These are phyloP conservation scores for Teleogryllus occipitalis DNA, from an alignment of 1,140 invertebrate species.

Conservation along the genomic window DNA sequence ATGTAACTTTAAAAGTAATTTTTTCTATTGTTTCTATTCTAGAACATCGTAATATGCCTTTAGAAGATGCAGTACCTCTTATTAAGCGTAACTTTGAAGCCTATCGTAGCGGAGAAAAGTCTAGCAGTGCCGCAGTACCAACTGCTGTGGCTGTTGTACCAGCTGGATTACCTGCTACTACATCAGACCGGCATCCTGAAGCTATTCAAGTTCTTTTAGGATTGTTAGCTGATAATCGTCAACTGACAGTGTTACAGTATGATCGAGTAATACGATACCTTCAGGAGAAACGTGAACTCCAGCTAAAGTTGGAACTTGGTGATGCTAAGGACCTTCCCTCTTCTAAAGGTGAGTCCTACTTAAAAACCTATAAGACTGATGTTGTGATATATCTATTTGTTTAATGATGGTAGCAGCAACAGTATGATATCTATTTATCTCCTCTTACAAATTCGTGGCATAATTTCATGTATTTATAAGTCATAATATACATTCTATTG, in stretches of 20 bases:
- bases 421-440: too few species aligned
- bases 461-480: too few species aligned
- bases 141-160: constrained; percentile 19
- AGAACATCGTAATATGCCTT: constrained; percentile 91
- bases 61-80: constrained; percentile 79
- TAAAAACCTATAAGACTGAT: too few species aligned
- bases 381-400: too few species aligned
- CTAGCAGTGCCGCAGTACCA: constrained; percentile 24
- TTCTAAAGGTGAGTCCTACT: neutral
- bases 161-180: constrained; percentile 35
- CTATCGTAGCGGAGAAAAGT: constrained; percentile 56
- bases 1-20: too few species aligned
- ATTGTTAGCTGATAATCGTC: constrained; percentile 67
- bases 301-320: constrained; percentile 60
- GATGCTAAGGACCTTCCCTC: constrained; percentile 36
- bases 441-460: too few species aligned
- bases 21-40: constrained; percentile 16
- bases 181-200: constrained; percentile 52
- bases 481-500: too few species aligned
- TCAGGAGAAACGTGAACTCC: constrained; percentile 61
- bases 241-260: constrained; percentile 70
- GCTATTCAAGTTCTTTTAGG: constrained; percentile 66
- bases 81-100: constrained; percentile 70
- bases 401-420: too few species aligned
- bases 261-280: constrained; percentile 72